These are phyloP conservation scores for Thysanoteuthis rhombus DNA, from an alignment of 2,888 invertebrate species.

Conservation along the genomic window DNA sequence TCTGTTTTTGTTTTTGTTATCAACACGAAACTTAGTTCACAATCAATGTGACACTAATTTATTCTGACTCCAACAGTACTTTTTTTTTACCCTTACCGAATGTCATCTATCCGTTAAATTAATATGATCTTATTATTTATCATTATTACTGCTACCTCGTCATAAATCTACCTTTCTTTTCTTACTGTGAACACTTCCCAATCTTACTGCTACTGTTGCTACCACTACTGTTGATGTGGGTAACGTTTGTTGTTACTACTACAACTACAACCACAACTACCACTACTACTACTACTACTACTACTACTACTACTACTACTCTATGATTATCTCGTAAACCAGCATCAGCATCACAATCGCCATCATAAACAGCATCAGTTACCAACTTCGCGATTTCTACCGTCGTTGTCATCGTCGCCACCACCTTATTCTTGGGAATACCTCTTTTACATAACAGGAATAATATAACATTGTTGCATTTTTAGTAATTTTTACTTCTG, in stretches of 20 bases:
- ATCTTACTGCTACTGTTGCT: background rate
- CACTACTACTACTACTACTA: background rate
- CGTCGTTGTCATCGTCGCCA: conserved; percentile 1
- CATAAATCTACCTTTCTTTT: no score
- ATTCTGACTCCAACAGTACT: no score
- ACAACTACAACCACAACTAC: background rate
- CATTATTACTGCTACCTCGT: no score
- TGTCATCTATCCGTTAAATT: no score
- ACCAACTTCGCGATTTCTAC: conserved; percentile 23
- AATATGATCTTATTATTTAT: no score
- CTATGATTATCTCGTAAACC: background rate
- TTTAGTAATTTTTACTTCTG: background rate
- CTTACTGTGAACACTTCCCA: no score
- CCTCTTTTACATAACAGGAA: background rate
- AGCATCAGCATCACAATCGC: background rate
- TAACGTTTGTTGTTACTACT: background rate
- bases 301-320: background rate
- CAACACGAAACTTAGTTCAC: no score
- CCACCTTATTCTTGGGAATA: background rate
- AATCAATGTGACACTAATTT: no score
- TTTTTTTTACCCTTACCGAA: no score
- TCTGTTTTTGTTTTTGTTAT: no score
- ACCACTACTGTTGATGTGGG: background rate
- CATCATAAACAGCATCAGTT: background rate
- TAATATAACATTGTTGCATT: background rate